Evolutionary conservation across 2,113 vertebrate species (phyloP).

Genomic region (Plecturocebus donacophilus): DNA sequence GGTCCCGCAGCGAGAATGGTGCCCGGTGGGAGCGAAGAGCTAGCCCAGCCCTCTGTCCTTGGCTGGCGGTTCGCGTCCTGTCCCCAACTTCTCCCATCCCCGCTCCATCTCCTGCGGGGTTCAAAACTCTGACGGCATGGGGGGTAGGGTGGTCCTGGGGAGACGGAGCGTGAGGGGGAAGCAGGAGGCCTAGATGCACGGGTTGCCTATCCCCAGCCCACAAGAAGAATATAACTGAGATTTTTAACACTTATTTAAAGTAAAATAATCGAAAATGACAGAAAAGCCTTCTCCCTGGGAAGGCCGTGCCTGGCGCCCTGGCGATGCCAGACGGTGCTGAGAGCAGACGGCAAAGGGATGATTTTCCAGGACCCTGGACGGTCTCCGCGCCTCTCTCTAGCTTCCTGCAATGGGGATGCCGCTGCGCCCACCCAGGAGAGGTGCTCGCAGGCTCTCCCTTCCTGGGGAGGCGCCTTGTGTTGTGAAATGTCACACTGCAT

Average conservation of each 20-base stretch:
- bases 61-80: neutral
- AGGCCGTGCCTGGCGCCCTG: neutral
- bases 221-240: neutral
- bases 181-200: neutral
- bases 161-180: neutral
- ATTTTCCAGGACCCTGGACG: accelerated
- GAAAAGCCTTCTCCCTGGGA: neutral
- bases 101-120: neutral
- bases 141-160: neutral
- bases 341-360: neutral
- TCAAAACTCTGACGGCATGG: neutral
- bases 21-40: accelerated
- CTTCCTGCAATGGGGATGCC: accelerated
- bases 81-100: neutral
- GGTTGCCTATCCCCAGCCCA: neutral
- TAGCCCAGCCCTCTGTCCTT: accelerated
- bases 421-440: neutral
- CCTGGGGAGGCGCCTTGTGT: neutral
- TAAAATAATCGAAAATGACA: neutral
- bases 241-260: neutral
- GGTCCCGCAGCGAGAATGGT: accelerated
- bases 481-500: accelerated
- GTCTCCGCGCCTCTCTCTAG: accelerated
- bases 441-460: neutral
- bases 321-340: accelerated